Evolutionary conservation across 35 echinoderm and acorn worm genomes (phyloP), one percentile per base, ranked within the genome.

Genomic region (Eucidaris tribuloides): DNA sequence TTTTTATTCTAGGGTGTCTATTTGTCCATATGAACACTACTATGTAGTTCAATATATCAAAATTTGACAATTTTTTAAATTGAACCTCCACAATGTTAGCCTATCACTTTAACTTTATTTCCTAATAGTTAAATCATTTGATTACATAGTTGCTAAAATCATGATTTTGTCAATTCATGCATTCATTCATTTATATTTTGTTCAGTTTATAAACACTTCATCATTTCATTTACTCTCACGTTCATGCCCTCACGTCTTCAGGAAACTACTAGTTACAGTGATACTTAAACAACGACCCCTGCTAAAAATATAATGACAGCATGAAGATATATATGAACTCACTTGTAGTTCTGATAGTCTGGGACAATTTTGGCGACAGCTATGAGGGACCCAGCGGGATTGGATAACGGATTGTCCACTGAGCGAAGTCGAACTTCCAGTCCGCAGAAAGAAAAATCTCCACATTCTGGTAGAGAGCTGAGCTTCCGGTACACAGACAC

Each of bases 401-500:
- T 86, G 23, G 44, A 35, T 7, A 92, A 78, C 3, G 23, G 58
- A 27, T 70, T 64, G 46, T 92, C 82, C 63, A 81, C 13, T 4
- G 82, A 82, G 17, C 71, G 31, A 25, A 92, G 39, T 38, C 77
- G 71, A 9, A 86, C 89, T 46, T 92, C 89, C 24, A 92, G 66
- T 5, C 72, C 89, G 43, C 54, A 65, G 64, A 86, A 92, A 9
- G 48, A 36, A 40, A 92, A 66, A 49, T 60, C 77, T 46, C 77
- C 83, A 38, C 41, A 35, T 29, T 45, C 34, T 29, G 83, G 89
- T 18, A 92, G 77, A 43, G 62, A 58, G 63, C 74, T 81, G 3
- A 45, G 74, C 13, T 92, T 85, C 28, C 76, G 45, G 29, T 81
- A 46, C 38, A 92, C 18, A 0, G 89, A 86, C n/a, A 74, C 61